phyloP scores from a whole-genome alignment of 2,888 invertebrate species.

The Galeopsomyia nigrocyanea region DNA sequence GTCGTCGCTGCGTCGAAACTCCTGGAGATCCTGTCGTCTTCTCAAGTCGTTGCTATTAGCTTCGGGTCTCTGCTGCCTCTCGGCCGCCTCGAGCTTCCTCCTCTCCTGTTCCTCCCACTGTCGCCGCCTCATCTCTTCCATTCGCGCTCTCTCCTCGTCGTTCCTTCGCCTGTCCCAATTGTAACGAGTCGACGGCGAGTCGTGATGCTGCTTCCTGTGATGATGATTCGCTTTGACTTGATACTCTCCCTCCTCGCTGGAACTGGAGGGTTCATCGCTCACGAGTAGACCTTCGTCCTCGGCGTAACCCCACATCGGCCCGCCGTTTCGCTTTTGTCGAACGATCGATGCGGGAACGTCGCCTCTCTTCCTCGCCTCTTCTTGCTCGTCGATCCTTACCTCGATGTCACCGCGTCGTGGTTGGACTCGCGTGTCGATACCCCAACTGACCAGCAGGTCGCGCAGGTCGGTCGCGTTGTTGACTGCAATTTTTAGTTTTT shows the following conservation, averaged over 20 bases:
- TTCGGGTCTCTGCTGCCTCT: constrained; percentile 23
- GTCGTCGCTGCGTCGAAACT: too few species aligned
- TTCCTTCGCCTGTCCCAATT: not conserved
- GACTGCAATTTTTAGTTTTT: too few species aligned
- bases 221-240: not conserved
- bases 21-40: too few species aligned
- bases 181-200: not conserved
- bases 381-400: not conserved
- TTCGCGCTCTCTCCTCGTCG: constrained; percentile 1
- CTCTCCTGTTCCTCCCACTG: constrained; percentile 24
- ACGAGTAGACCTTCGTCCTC: constrained; percentile 58
- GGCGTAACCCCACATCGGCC: constrained; percentile 58
- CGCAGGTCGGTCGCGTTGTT: constrained; percentile 4
- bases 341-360: constrained; percentile 26
- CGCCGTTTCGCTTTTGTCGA: constrained; percentile 9
- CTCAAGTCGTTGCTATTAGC: too few species aligned
- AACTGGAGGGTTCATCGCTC: constrained; percentile 48
- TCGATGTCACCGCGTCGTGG: constrained; percentile 39
- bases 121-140: constrained; percentile 18
- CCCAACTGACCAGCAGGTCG: constrained; percentile 40
- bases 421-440: constrained; percentile 11
- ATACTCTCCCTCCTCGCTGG: constrained; percentile 5
- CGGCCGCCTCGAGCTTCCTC: constrained; percentile 37
- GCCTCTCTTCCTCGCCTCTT: constrained; percentile 23
- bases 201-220: not conserved